Evolutionary conservation across 2,113 vertebrate genomes (phyloP), one percentile per base, ranked within the genome.

Genomic region (Gadus chalcogrammus): DNA sequence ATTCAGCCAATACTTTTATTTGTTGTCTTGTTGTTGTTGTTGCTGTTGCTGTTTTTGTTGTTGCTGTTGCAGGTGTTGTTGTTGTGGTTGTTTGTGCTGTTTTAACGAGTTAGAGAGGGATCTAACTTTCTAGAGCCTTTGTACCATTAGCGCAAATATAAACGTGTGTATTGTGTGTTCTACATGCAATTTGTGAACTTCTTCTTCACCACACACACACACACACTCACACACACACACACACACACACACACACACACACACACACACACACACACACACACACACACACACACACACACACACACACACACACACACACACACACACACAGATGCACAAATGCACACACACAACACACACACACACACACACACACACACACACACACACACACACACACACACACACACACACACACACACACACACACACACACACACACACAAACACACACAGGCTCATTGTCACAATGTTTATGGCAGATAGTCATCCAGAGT

Each of bases 401-500:
- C 75, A n/a, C 31, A 55, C 62, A 74, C 65, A 73, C 20, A 4
- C 69, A 61, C 60, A 27, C 15, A 9, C 12, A 16, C n/a, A 56
- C 74, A 71, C 60, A 66, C 0, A 13, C 52, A 13, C 42, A 55
- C 42, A 55, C 64, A 65, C 22, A 71, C 35, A 59, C 58, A 15
- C 55, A 69, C 75, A 63, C 24, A 63, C 24, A n/a, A 1, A 17
- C 55, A 58, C 55, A 58, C 55, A 58, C 55, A n/a, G 15, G 15
- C 55, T 17, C 55, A 58, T 17, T 17, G 55, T 58, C 55, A 58
- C 53, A 68, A 59, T 75, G 69, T 71, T 63, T 62, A 71, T 18
- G 27, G 59, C 65, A 67, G 70, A 68, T 65, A 55, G 71, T 74
- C 63, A 38, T 78, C 68, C 68, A 71, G 15, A 69, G 68, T 74